phyloP scores from a whole-genome alignment of 2,113 vertebrate species.

The Zosterops pallidus region DNA sequence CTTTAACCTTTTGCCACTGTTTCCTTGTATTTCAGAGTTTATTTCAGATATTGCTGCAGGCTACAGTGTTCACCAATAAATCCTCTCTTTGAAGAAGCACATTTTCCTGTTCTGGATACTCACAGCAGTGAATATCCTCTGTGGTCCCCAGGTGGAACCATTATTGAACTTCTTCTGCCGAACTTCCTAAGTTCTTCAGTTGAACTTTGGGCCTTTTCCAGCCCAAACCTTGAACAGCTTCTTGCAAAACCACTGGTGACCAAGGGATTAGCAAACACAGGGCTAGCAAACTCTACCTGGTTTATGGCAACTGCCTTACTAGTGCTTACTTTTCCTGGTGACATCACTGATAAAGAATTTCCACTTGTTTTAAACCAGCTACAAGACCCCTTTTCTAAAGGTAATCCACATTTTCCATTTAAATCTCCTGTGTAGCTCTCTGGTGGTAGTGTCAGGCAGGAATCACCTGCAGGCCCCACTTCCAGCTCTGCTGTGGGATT shows the following conservation, averaged over 20 bases:
- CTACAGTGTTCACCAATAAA: not conserved
- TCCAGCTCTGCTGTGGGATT: not conserved
- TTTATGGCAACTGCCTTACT: not conserved
- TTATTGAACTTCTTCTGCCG: not conserved
- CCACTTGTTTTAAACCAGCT: not conserved
- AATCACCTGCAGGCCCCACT: not conserved
- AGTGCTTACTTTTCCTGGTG: not conserved
- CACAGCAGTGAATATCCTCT: not conserved
- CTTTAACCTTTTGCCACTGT: not conserved
- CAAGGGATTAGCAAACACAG: not conserved
- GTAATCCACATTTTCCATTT: not conserved
- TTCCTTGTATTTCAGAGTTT: not conserved
- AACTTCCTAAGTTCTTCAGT: not conserved
- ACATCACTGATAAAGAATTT: not conserved
- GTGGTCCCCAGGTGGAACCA: accelerated
- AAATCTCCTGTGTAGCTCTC: not conserved
- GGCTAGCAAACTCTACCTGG: not conserved
- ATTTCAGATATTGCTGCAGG: not conserved
- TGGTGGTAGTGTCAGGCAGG: not conserved
- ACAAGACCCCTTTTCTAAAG: not conserved
- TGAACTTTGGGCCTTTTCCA: not conserved
- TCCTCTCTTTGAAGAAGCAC: not conserved
- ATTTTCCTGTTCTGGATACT: not conserved
- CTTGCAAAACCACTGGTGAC: not conserved
- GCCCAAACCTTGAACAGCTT: not conserved